These are phyloP conservation scores for Plectropomus leopardus DNA, from an alignment of 2,113 vertebrate species.

Conservation along the genomic window DNA sequence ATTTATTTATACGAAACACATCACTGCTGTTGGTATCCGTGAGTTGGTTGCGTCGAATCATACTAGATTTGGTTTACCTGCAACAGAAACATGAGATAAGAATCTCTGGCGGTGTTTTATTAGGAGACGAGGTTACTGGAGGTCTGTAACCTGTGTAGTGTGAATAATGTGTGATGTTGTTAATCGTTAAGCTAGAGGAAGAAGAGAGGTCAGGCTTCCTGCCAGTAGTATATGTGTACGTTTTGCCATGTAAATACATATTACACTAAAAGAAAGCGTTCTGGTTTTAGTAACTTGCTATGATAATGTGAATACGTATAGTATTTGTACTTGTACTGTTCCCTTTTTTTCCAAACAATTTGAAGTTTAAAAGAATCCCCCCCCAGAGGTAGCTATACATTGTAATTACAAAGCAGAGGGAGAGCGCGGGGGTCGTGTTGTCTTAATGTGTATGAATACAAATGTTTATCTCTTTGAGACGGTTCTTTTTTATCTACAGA, in stretches of 20 bases:
- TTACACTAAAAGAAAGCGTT: conserved; percentile 76
- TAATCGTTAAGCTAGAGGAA: conserved; percentile 68
- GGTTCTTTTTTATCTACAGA: conserved; percentile 76
- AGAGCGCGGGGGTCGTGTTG: conserved; percentile 65
- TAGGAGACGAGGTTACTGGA: conserved; percentile 57
- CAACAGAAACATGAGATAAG: conserved; percentile 39
- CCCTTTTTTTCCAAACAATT: conserved; percentile 60
- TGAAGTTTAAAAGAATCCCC: conserved; percentile 56
- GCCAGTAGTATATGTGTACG: conserved; percentile 70
- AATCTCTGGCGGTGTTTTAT: conserved; percentile 38
- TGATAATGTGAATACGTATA: conserved; percentile 85
- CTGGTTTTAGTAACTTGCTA: conserved; percentile 83
- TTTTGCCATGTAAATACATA: conserved; percentile 82
- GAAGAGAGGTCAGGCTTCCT: conserved; percentile 65
- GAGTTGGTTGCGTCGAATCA: conserved; percentile 57
- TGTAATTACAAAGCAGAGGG: conserved; percentile 70
- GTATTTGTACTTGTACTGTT: conserved; percentile 82
- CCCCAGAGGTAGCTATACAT: conserved; percentile 67
- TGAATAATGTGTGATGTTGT: conserved; percentile 72
- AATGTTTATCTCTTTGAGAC: conserved; percentile 75
- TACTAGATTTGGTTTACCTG: conserved; percentile 18
- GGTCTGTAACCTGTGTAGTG: conserved; percentile 62
- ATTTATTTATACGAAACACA: conserved; percentile 84
- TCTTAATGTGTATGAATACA: conserved; percentile 82
- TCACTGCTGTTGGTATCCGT: conserved; percentile 65